Conservation (phyloP, 2,888 invertebrate species). For the Marasmarcha lunaedactyla region DNA sequence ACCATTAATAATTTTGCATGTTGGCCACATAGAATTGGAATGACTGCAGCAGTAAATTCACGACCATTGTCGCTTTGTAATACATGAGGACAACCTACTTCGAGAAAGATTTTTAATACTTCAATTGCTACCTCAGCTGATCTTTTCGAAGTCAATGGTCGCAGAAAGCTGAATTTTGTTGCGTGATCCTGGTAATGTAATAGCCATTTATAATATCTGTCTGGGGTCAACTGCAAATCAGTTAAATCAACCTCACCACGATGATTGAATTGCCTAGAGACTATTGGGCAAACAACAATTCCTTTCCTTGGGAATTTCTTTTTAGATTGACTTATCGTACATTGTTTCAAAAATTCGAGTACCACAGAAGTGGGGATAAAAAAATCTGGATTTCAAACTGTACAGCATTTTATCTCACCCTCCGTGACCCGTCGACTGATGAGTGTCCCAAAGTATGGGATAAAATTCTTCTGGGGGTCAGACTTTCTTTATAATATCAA, state of each 20-base stretch:
- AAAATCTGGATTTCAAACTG: constrained; percentile 8
- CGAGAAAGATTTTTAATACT: constrained; percentile 5
- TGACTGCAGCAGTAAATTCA: constrained; percentile 1
- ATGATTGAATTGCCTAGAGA: not conserved
- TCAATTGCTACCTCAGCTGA: constrained; percentile 5
- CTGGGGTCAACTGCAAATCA: constrained; percentile 1
- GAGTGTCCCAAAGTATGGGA: constrained; percentile 6
- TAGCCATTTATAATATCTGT: not conserved
- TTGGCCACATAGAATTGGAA: constrained; percentile 4
- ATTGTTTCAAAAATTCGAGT: constrained; percentile 11
- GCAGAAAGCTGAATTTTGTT: constrained; percentile 4
- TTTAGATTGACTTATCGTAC: not conserved
- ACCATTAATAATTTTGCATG: constrained; percentile 7
- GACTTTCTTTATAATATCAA: too few species aligned
- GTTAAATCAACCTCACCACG: constrained; percentile 1
- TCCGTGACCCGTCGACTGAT: constrained; percentile 14
- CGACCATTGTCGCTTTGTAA: constrained; percentile 6
- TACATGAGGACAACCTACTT: constrained; percentile 5
- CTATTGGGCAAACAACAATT: not conserved
- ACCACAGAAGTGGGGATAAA: constrained; percentile 5
- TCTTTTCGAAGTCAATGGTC: constrained; percentile 5
- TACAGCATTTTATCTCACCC: constrained; percentile 15
- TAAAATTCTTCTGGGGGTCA: constrained; percentile 2
- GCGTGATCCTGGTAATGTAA: constrained; percentile 2
- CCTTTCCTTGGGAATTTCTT: not conserved